A percentile compares a stretch with the other conserved stretches of the same genome.
phyloP scores from a whole-genome alignment of 53 echinoderm and acorn worm genomes.

The Crossaster papposus region DNA sequence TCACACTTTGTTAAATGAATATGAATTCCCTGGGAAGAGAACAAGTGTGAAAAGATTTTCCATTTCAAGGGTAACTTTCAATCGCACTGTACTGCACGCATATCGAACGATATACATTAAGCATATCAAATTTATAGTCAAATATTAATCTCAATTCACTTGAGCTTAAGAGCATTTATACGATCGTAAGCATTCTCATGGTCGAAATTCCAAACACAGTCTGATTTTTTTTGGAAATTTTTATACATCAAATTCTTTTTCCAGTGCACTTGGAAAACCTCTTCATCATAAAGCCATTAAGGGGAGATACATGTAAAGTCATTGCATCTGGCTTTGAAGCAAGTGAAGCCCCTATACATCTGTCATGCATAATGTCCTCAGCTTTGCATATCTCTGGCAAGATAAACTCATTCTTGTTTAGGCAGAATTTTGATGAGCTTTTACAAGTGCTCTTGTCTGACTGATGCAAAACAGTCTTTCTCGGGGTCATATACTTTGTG shows the following conservation, averaged over 20 bases:
- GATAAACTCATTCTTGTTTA: not conserved
- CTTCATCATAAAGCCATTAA: not conserved
- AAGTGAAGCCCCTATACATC: not conserved
- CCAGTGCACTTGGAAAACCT: not conserved
- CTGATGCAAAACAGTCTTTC: not conserved
- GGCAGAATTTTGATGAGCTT: not conserved
- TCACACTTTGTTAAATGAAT: no score
- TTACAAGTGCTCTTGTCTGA: not conserved
- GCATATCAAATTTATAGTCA: no score
- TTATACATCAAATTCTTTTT: not conserved
- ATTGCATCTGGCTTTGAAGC: not conserved
- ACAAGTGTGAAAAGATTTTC: no score
- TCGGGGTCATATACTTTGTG: not conserved
- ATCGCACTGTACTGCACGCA: no score
- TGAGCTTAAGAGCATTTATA: no score
- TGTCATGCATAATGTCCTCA: not conserved
- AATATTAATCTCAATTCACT: no score
- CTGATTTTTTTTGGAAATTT: not conserved
- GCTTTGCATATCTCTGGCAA: not conserved
- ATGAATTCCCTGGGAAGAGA: no score
- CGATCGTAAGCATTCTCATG: no score
- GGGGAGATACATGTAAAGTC: not conserved
- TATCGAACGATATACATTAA: no score
- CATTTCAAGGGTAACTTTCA: no score
- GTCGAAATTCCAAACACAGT: no score